Evolutionary conservation across 2,888 invertebrate species (phyloP).

Genomic region (Thysanoteuthis rhombus): DNA sequence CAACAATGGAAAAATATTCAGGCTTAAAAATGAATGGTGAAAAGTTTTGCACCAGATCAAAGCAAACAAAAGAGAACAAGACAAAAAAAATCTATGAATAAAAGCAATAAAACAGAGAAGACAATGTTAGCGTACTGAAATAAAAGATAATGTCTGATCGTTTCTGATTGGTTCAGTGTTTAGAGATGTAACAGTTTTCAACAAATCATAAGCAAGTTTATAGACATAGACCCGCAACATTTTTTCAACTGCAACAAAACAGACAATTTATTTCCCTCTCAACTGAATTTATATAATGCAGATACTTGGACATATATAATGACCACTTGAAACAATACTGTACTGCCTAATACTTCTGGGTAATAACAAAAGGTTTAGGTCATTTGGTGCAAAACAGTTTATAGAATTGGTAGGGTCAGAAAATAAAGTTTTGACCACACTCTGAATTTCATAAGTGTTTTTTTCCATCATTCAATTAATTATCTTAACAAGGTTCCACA

Average conservation of each 20-base stretch:
- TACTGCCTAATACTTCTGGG: background rate
- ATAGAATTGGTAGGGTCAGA: background rate
- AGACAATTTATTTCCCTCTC: background rate
- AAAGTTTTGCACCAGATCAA: background rate
- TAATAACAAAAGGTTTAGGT: background rate
- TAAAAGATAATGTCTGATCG: background rate
- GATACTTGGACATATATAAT: background rate
- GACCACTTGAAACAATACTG: background rate
- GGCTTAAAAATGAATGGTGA: background rate
- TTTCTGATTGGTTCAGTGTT: background rate
- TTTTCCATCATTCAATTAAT: background rate
- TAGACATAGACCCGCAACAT: background rate
- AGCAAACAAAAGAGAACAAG: background rate
- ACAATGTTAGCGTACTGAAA: background rate
- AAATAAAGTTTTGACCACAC: background rate
- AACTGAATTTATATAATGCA: no score
- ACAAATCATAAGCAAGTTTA: background rate
- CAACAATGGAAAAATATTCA: background rate
- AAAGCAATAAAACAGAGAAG: background rate
- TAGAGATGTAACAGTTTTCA: background rate
- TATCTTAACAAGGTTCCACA: no score
- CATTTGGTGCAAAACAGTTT: background rate
- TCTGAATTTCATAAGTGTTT: background rate
- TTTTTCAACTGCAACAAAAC: no score
- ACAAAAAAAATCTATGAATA: no score